These are phyloP conservation scores for Poeciliopsis prolifica DNA, from an alignment of 2,113 vertebrate genomes.

Conservation along the genomic window DNA sequence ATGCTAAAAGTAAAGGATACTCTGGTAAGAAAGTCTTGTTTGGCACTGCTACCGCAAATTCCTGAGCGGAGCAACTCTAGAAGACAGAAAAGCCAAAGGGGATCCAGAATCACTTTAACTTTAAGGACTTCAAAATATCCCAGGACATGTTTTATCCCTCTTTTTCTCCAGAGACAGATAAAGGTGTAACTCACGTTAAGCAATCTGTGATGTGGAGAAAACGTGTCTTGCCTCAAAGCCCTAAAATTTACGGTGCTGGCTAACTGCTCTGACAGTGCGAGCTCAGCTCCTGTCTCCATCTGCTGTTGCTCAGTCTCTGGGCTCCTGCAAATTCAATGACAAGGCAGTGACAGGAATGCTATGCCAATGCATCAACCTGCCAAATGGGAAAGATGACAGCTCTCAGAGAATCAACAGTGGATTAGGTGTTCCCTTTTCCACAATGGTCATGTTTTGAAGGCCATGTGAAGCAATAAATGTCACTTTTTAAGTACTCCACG, in stretches of 20 bases:
- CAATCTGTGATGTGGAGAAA: slow-evolving; percentile 18
- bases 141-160: neutral
- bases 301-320: slow-evolving; percentile 26
- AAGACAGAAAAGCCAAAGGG: slow-evolving; percentile 12
- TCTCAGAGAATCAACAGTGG: slow-evolving; percentile 27
- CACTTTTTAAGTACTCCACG: neutral
- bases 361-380: slow-evolving; percentile 21
- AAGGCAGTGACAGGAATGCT: slow-evolving; percentile 34
- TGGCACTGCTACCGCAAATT: slow-evolving; percentile 11
- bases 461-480: slow-evolving; percentile 1
- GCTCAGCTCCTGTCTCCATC: slow-evolving; percentile 18
- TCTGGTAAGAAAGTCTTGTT: slow-evolving; percentile 7
- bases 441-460: slow-evolving; percentile 14
- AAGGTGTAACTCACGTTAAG: slow-evolving; percentile 11
- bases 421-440: slow-evolving; percentile 31
- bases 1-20: neutral
- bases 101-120: slow-evolving; percentile 29
- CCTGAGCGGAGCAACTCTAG: slow-evolving; percentile 5
- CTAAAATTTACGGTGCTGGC: slow-evolving; percentile 3
- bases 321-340: slow-evolving; percentile 33
- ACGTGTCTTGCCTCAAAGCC: slow-evolving; percentile 15
- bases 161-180: slow-evolving; percentile 15
- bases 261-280: neutral
- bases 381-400: slow-evolving; percentile 31
- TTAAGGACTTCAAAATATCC: slow-evolving; percentile 1